phyloP scores from a whole-genome alignment of 1,140 invertebrate species.

The Drosophila guanche region DNA sequence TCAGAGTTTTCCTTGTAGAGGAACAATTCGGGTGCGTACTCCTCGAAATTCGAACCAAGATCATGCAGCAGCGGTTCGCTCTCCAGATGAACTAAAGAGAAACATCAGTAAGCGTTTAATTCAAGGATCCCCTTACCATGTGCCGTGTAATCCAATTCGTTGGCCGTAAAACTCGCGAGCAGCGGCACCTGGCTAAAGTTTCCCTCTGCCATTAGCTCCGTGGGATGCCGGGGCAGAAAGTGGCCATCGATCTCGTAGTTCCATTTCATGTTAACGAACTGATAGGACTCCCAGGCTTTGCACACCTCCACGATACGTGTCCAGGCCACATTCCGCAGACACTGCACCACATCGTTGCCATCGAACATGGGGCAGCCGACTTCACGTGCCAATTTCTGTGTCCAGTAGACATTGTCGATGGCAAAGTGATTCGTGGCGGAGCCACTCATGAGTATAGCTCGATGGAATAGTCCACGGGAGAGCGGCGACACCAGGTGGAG shows the following conservation, averaged over 20 bases:
- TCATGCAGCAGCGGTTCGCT: constrained; percentile 61
- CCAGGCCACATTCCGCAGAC: constrained; percentile 70
- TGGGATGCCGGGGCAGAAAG: constrained; percentile 83
- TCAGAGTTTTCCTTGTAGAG: constrained; percentile 64
- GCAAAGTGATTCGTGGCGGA: constrained; percentile 85
- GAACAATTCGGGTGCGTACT: constrained; percentile 69
- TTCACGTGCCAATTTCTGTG: constrained; percentile 55
- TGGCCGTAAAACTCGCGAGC: constrained; percentile 86
- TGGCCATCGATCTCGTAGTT: constrained; percentile 68
- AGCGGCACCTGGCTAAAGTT: constrained; percentile 87
- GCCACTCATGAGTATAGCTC: constrained; percentile 88
- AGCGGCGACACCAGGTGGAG: constrained; percentile 85
- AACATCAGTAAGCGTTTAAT: background rate
- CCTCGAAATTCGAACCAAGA: constrained; percentile 51
- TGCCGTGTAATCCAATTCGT: constrained; percentile 87
- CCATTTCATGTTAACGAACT: constrained; percentile 73
- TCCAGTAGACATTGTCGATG: constrained; percentile 71
- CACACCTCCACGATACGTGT: constrained; percentile 52
- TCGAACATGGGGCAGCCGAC: constrained; percentile 62
- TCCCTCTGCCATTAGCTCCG: constrained; percentile 84
- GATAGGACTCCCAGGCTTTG: constrained; percentile 58
- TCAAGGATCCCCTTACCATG: constrained; percentile 45
- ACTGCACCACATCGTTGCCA: constrained; percentile 52
- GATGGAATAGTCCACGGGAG: constrained; percentile 85
- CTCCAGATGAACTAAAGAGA: constrained; percentile 43